phyloP scores from a whole-genome alignment of 2,797 vertebrate genomes.

The Okamejei kenojei region DNA sequence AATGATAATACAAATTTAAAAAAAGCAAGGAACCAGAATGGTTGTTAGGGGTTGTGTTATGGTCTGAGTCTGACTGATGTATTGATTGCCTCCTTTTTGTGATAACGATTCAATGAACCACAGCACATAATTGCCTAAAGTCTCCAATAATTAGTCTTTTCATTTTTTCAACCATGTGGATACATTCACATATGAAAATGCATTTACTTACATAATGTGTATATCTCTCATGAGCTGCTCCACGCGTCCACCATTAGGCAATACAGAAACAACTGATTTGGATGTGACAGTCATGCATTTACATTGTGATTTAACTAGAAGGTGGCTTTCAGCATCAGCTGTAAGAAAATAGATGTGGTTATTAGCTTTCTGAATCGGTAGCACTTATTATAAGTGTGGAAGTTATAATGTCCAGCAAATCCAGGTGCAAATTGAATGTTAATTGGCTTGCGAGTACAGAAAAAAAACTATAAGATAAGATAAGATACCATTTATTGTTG shows the following conservation, averaged over 20 bases:
- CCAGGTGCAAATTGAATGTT: neutral
- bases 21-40: neutral
- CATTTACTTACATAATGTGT: constrained; percentile 23
- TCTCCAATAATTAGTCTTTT: neutral
- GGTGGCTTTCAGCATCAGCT: neutral
- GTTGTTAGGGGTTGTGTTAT: neutral
- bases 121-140: neutral
- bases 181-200: neutral
- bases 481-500: too few relatives aligned
- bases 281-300: neutral
- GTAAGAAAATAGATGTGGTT: neutral
- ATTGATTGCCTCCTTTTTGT: neutral
- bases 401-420: neutral
- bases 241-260: neutral
- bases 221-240: neutral
- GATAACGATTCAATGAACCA: neutral
- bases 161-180: neutral
- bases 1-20: too few relatives aligned
- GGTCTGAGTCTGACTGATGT: neutral
- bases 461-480: neutral
- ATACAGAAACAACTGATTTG: neutral
- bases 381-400: neutral
- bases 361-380: neutral
- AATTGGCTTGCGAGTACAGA: neutral
- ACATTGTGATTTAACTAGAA: constrained; percentile 8